Base-by-base conservation (phyloP, 2,888 invertebrate genomes). In the Caenorhabditis auriculariae region DNA sequence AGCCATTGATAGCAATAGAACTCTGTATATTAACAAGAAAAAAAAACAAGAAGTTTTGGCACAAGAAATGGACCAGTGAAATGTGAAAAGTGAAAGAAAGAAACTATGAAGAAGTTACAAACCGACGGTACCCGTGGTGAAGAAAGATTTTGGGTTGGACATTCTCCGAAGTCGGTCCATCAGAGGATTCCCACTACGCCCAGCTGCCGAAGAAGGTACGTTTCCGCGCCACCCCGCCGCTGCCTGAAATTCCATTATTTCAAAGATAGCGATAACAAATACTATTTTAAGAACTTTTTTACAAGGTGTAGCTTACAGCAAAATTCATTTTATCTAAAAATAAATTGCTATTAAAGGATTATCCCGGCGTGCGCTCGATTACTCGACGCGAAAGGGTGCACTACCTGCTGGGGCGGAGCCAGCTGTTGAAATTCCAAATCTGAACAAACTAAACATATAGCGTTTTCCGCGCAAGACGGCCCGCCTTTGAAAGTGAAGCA, bases 121-220 rank as follows among this genome's bases (percentile, higher is more conserved):
- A 17, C 53, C 61, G 43, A 62, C 54, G 19, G 54, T 47, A 23
- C 62, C 62, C 17, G 61, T 56, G 23, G 56, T 53, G 54, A 75
- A 69, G 54, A 68, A 71, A 24, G 58, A 55, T 41, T 62, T 66
- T 12, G 77, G 77, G 43, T 77, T 77, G 52, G 74, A 74, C 61
- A 77, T 68, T 26, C 77, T 62, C n/a, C 76, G 60, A n/a, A 77
- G 52, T 42, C 74, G 65, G 52, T 74, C 58, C 56, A 68, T 71
- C 39, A 72, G 45, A 55, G 69, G 67, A 58, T 69, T 48, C 60
- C 71, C 55, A 56, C 63, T 62, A 52, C 71, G 60, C 63, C 69
- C 68, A 62, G 49, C 52, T 54, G 62, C 43, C 44, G 62, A 21
- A 62, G 62, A 38, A 53, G 62, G 47, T 51, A 69, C 60, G 53